Base-by-base conservation (phyloP, 2,888 invertebrate species). In the Archips xylosteana region DNA sequence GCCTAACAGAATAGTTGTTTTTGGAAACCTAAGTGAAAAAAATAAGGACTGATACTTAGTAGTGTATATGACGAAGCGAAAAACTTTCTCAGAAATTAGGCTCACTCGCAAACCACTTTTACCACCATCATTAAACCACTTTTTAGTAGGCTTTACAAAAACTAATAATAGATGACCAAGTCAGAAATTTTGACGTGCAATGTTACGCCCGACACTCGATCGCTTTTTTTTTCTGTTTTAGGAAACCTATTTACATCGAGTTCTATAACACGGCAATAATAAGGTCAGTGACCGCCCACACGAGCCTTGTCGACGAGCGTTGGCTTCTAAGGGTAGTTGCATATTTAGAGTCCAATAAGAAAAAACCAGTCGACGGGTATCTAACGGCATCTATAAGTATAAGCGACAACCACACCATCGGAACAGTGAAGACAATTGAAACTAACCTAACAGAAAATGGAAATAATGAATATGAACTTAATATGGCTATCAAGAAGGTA, bases 201-300 rank as follows among this genome's bases (percentile, higher is more conserved):
- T n/a, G n/a, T 23, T 23, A 23, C n/a, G n/a, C n/a, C n/a, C n/a
- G n/a, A n/a, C n/a, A n/a, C n/a, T n/a, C n/a, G n/a, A n/a, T n/a
- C n/a, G n/a, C n/a, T n/a, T 23, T 23, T 1, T 39, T 4, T 4
- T 23, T 64, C 8, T 71, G 3, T 91, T 92, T 71, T 84, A 96
- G 96, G 97, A 97, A 96, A 91, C 89, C 95, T 9, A 96, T 96
- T 0, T 94, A 92, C 74, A 87, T 98, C 57, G 96, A 97, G 85
- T 95, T 95, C 57, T 96, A 95, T 83, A 94, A 96, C 78, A 92
- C 94, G 0, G 95, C 96, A 1, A 89, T 96, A 4, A 95, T 97
- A 71, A 92, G 96, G 76, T 95, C 96, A 77, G 88, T 97, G 0
- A 95, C 95, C n/a, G 90, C 94, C 78, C 84, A 89, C 32, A 85